Percentiles rank a stretch among this genome's conserved stretches.
These are phyloP conservation scores for Anarsia innoxiella DNA, from an alignment of 2,888 invertebrate species.

Conservation along the genomic window DNA sequence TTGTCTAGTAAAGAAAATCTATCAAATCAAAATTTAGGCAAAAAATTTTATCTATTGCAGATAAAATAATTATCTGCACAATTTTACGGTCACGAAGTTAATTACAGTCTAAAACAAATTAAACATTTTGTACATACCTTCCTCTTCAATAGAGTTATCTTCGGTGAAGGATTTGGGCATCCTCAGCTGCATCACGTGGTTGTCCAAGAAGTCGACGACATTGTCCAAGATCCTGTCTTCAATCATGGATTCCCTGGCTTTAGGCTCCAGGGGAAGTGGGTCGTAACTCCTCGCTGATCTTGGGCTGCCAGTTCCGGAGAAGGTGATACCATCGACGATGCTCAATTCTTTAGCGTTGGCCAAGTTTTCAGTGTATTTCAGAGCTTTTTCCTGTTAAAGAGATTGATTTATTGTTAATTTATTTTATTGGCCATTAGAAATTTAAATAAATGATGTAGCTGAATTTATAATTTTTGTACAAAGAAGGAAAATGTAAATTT, in stretches of 20 bases:
- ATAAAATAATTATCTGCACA: no score
- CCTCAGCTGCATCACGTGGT: slow-evolving; percentile 57
- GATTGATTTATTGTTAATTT: slow-evolving; percentile 2
- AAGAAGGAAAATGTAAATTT: no score
- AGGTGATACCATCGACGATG: slow-evolving; percentile 55
- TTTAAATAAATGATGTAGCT: no score
- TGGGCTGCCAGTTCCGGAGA: slow-evolving; percentile 57
- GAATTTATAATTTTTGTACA: no score
- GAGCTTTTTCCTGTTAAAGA: slow-evolving; percentile 61
- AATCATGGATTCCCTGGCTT: slow-evolving; percentile 53
- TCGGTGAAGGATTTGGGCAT: slow-evolving; percentile 65
- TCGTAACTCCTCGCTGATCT: slow-evolving; percentile 63
- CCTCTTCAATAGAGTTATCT: slow-evolving; percentile 61
- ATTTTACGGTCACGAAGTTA: no score
- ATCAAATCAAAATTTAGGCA: no score
- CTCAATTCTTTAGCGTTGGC: slow-evolving; percentile 58
- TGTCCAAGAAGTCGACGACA: slow-evolving; percentile 61
- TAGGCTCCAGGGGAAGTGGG: slow-evolving; percentile 56
- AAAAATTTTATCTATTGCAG: no score
- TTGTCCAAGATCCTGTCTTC: slow-evolving; percentile 68
- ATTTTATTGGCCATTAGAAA: no score
- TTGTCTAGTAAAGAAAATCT: no score
- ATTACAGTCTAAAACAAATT: no score
- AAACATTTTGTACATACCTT: no score
- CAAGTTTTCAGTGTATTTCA: slow-evolving; percentile 64